Base-by-base conservation (phyloP, 2,797 vertebrate species). In the Anableps anableps region DNA sequence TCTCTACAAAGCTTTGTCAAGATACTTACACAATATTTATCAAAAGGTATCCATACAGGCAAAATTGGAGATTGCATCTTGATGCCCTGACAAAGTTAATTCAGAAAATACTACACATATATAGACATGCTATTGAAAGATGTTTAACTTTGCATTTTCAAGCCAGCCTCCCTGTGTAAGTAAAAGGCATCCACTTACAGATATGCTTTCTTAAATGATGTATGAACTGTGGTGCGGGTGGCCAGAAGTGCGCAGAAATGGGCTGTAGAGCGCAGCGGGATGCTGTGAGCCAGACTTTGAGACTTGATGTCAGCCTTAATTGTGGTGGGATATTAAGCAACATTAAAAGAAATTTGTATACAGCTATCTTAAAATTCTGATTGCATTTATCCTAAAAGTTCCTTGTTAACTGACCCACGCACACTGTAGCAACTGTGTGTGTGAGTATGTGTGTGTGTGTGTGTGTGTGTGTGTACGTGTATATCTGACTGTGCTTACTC, bases 141-240 rank as follows among this genome's bases (percentile, higher is more conserved):
- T 53, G 9, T 53, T 76, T 80, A 48, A 72, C 82, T 77, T 26
- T 74, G 34, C 47, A 50, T 78, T 80, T 83, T 68, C 17, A 26
- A 82, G 47, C 17, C 48, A 83, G 29, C 50, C 75, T 76, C 38
- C 47, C 9, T 19, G 13, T 73, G 38, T 45, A 9, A 72, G 80
- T 83, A 72, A 36, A 84, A 51, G 19, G 26, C 75, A n/a, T 74
- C 86, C 70, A 75, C 82, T 74, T 45, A 53, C 47, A 79, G 70
- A 83, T 70, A 55, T 36, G 62, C 53, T 72, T 48, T 76, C 74
- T 85, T 89, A 89, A 93, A 92, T 88, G 85, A 91, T 91, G 70
- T 82, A 92, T 91, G 88, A 91, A 76, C 72, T 77, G 79, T 47
- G 45, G 43, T 34, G 53, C 73, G 78, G 77, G 43, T 66, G 80